A percentile compares a stretch with the other conserved stretches of the same genome.
phyloP scores from a whole-genome alignment of 2,888 invertebrate genomes.

The Villa cingulata region DNA sequence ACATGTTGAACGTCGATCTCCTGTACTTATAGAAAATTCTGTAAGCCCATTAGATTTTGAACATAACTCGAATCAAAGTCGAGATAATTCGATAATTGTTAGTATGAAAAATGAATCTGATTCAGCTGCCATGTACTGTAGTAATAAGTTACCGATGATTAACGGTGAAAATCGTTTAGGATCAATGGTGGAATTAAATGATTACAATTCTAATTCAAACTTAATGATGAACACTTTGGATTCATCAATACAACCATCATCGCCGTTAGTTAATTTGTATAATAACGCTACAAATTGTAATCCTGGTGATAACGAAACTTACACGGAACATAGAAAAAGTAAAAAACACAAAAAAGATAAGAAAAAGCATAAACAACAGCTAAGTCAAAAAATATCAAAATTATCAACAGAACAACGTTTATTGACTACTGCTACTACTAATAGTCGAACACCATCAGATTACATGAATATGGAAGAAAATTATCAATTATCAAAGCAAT shows the following conservation, averaged over 20 bases:
- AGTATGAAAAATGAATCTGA: background rate
- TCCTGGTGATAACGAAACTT: background rate
- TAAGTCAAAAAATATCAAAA: background rate
- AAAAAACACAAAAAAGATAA: conserved; percentile 15
- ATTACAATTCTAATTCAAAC: conserved; percentile 25
- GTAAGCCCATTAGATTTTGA: conserved; percentile 5
- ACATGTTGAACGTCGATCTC: conserved; percentile 1
- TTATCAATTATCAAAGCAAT: background rate
- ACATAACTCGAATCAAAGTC: conserved; percentile 5
- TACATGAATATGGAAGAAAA: background rate
- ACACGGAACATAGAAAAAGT: conserved; percentile 11
- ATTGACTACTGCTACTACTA: background rate
- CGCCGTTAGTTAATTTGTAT: background rate
- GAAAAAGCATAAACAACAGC: conserved; percentile 7
- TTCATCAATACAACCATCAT: background rate
- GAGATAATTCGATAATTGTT: background rate
- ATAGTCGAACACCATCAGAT: background rate
- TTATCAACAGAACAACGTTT: background rate
- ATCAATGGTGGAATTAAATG: conserved; percentile 25
- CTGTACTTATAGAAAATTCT: conserved; percentile 3
- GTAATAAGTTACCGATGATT: background rate
- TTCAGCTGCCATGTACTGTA: background rate
- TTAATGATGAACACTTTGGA: background rate
- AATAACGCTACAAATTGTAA: background rate
- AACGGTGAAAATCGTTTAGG: background rate